Conservation (phyloP, 2,113 vertebrate genomes). For the Cathartes aura region DNA sequence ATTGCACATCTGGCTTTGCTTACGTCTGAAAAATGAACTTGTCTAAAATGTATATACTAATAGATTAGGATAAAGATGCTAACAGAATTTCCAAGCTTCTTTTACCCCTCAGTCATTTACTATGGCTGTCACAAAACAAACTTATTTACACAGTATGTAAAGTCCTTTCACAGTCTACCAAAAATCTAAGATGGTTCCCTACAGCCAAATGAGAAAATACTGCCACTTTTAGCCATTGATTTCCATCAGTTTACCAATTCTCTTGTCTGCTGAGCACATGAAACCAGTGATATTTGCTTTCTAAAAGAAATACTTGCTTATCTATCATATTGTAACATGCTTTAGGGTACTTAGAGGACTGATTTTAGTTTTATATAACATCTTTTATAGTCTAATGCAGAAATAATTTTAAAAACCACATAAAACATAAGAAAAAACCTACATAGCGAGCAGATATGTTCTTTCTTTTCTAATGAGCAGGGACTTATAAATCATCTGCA, state of each 20-base stretch:
- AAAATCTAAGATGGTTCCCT: neutral
- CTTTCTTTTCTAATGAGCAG: neutral
- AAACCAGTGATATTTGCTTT: neutral
- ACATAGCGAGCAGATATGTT: fast-evolving
- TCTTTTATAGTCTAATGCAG: neutral
- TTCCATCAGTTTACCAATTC: neutral
- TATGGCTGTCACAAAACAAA: neutral
- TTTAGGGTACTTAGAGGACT: neutral
- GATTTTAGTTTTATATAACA: too few relatives aligned
- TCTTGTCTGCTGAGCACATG: neutral
- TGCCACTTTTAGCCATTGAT: neutral
- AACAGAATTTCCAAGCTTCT: neutral
- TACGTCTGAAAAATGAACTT: neutral
- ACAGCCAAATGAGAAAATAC: neutral
- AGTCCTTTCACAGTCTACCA: neutral
- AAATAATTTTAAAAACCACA: neutral
- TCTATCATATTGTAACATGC: neutral
- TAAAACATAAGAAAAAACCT: neutral
- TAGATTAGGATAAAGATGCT: neutral
- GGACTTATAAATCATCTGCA: neutral
- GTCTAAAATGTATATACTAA: neutral
- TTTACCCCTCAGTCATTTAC: neutral
- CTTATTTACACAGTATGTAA: neutral
- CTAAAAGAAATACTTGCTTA: neutral
- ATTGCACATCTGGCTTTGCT: neutral